phyloP scores from a whole-genome alignment of 2,113 vertebrate genomes.

The Apistogramma diplotaenia region DNA sequence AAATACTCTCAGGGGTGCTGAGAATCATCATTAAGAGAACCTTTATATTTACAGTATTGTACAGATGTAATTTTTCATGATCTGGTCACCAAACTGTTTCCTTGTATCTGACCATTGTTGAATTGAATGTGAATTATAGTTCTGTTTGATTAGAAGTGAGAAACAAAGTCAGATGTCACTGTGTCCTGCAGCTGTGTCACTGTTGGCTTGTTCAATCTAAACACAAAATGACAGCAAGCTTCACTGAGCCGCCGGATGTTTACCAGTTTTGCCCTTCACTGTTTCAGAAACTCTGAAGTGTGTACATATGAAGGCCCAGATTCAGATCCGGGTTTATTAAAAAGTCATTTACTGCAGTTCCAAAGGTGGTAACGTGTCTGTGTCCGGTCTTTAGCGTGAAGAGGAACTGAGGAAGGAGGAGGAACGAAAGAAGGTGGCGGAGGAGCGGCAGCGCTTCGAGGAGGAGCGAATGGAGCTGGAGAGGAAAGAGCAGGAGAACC shows the following conservation, averaged over 20 bases:
- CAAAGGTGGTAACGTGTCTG: not conserved
- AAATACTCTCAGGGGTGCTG: not conserved
- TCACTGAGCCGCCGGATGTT: not conserved
- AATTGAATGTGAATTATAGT: not conserved
- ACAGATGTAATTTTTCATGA: not conserved
- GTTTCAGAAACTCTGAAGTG: not conserved
- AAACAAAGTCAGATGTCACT: not conserved
- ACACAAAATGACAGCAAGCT: not conserved
- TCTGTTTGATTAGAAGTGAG: not conserved
- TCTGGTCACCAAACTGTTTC: not conserved
- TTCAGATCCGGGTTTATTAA: not conserved
- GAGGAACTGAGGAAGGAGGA: slow-evolving; percentile 95
- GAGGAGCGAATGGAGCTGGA: slow-evolving; percentile 97
- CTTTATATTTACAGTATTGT: not conserved
- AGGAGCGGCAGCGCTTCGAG: slow-evolving; percentile 91
- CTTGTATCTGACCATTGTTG: not conserved
- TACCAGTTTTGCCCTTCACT: not conserved
- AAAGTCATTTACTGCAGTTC: not conserved
- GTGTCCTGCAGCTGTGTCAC: not conserved
- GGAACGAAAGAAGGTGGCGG: slow-evolving; percentile 86
- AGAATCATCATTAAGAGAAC: not conserved
- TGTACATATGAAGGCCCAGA: not conserved
- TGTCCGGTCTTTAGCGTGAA: slow-evolving; percentile 80
- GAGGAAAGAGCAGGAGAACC: slow-evolving; percentile 91
- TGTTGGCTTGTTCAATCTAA: not conserved